These are phyloP conservation scores for Rhabdornis inornatus DNA, from an alignment of 2,113 vertebrate species.

Conservation along the genomic window DNA sequence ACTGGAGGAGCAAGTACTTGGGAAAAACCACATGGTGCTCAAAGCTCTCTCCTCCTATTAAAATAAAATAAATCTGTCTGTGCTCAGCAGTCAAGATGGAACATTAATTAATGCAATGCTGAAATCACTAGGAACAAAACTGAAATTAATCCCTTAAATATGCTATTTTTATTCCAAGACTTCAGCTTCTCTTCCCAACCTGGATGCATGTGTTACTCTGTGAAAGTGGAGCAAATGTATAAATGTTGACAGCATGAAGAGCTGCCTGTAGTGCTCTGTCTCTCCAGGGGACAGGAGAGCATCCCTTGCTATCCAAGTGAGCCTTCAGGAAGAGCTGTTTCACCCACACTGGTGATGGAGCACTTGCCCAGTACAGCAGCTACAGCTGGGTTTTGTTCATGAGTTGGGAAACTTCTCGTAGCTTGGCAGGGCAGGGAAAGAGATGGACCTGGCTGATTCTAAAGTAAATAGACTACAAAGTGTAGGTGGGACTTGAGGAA, in stretches of 20 bases:
- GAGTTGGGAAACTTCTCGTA: background rate
- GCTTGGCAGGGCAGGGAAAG: background rate
- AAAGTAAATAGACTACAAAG: constrained; percentile 9
- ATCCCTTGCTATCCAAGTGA: background rate
- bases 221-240: background rate
- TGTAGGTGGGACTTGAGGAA: background rate
- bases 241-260: background rate
- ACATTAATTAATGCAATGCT: constrained; percentile 33
- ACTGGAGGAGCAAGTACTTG: constrained; percentile 30
- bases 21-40: constrained; percentile 62
- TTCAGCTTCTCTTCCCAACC: background rate
- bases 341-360: background rate
- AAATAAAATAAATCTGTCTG: constrained; percentile 52
- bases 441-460: background rate
- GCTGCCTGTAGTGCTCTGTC: background rate
- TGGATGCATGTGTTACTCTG: background rate
- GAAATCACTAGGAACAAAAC: constrained; percentile 35
- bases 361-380: background rate
- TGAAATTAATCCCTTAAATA: constrained; percentile 46
- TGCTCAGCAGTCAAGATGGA: constrained; percentile 20
- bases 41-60: constrained; percentile 49
- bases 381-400: background rate
- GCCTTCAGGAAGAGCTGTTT: background rate
- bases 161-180: constrained; percentile 26
- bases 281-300: background rate